Conservation (phyloP, 2,797 vertebrate genomes). For the Lagocephalus sceleratus region DNA sequence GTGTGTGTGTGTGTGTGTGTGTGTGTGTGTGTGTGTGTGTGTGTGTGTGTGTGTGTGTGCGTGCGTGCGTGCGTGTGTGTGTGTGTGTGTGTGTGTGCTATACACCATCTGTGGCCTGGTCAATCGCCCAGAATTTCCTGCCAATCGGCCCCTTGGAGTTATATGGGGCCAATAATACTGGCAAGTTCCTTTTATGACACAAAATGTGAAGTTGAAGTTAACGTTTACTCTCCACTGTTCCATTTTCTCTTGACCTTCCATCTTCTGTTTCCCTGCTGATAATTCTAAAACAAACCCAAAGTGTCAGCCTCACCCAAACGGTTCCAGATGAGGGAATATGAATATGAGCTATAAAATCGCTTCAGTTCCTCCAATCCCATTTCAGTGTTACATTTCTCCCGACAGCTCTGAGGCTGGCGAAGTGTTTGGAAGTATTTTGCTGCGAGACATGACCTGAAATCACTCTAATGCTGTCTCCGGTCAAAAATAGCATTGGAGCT, state of each 20-base stretch:
- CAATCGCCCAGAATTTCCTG: constrained; percentile 49
- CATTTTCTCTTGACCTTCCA: background rate
- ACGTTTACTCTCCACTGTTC: constrained; percentile 11
- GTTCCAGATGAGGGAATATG: constrained; percentile 48
- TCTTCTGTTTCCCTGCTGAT: background rate
- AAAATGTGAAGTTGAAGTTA: constrained; percentile 1
- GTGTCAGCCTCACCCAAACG: constrained; percentile 21
- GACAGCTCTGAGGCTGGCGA: constrained; percentile 38
- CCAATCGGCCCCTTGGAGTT: constrained; percentile 56
- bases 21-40: constrained; percentile 14
- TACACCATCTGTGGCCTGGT: constrained; percentile 69
- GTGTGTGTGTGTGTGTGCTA: too few species aligned
- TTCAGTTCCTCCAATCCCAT: constrained; percentile 37
- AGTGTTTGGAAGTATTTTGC: constrained; percentile 26
- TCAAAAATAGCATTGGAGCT: constrained; percentile 37
- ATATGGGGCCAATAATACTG: constrained; percentile 16
- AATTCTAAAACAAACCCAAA: constrained; percentile 18
- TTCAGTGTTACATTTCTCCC: constrained; percentile 27
- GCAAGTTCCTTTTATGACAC: too few species aligned
- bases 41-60: constrained; percentile 13
- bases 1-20: constrained; percentile 18
- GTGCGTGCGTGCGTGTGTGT: constrained; percentile 25
- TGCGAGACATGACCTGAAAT: constrained; percentile 28
- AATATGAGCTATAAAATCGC: constrained; percentile 46
- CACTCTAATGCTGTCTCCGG: constrained; percentile 26